phyloP scores from a whole-genome alignment of 2,113 vertebrate species.

The Phaethon lepturus region DNA sequence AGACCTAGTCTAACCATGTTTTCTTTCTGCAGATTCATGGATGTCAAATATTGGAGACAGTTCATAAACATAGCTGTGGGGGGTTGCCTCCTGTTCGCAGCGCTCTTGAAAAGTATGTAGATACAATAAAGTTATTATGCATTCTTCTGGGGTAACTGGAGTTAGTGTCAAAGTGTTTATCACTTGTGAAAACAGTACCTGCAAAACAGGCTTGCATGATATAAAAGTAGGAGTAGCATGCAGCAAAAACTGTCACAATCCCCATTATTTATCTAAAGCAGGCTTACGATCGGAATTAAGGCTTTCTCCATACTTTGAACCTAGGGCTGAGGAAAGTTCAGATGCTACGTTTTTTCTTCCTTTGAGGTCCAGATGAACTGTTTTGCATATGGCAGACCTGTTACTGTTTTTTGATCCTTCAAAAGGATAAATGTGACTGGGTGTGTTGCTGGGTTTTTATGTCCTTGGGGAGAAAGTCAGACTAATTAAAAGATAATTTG shows the following conservation, averaged over 20 bases:
- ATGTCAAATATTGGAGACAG: constrained; percentile 95
- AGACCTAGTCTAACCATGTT: not conserved
- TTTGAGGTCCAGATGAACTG: not conserved
- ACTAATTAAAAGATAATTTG: not conserved
- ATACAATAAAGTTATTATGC: not conserved
- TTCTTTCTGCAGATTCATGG: constrained; percentile 89
- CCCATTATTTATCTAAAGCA: not conserved
- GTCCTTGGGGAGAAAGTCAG: not conserved
- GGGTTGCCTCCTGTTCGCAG: constrained; percentile 93
- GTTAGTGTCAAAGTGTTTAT: not conserved
- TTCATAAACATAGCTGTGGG: constrained; percentile 95
- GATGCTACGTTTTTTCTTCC: not conserved
- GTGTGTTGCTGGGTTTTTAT: not conserved
- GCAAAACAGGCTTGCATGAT: not conserved
- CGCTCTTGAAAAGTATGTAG: constrained; percentile 92
- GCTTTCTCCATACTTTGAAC: not conserved
- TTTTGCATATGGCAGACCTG: not conserved
- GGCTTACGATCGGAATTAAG: not conserved
- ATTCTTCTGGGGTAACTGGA: not conserved
- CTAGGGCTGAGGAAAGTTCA: not conserved
- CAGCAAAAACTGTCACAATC: not conserved
- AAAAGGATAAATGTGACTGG: not conserved
- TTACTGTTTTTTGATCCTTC: not conserved
- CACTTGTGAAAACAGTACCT: not conserved
- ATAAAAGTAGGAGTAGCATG: not conserved